A percentile compares a stretch with the other conserved stretches of the same genome.
Conservation (phyloP, 2,797 vertebrate species). For the Florisuga fusca region DNA sequence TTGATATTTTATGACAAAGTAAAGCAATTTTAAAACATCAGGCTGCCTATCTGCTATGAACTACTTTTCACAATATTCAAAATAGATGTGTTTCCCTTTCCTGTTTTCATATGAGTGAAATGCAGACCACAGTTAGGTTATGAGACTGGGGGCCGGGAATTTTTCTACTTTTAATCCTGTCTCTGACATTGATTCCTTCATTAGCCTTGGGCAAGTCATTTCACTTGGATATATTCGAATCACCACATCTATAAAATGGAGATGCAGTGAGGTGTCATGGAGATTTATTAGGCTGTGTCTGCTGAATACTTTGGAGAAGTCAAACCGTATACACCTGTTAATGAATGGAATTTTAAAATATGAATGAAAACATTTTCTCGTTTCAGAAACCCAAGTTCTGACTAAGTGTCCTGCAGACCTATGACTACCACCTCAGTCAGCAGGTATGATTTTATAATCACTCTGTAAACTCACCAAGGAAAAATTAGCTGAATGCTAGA, state of each 20-base stretch:
- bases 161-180: slow-evolving; percentile 73
- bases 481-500: slow-evolving; percentile 24
- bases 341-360: slow-evolving; percentile 70
- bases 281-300: slow-evolving; percentile 72
- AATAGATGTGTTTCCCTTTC: slow-evolving; percentile 65
- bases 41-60: slow-evolving; percentile 55
- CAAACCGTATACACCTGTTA: slow-evolving; percentile 67
- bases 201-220: slow-evolving; percentile 76
- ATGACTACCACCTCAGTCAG: slow-evolving; percentile 13
- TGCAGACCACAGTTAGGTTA: slow-evolving; percentile 61
- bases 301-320: slow-evolving; percentile 67
- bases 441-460: neutral
- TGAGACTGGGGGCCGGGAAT: slow-evolving; percentile 68
- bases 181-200: slow-evolving; percentile 74
- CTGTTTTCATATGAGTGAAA: slow-evolving; percentile 60
- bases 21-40: slow-evolving; percentile 63
- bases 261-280: slow-evolving; percentile 71
- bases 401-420: slow-evolving; percentile 59
- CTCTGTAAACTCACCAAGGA: slow-evolving; percentile 16
- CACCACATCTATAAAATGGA: slow-evolving; percentile 72
- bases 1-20: slow-evolving; percentile 62
- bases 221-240: slow-evolving; percentile 73
- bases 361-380: slow-evolving; percentile 56
- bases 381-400: slow-evolving; percentile 57
- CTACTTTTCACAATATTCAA: slow-evolving; percentile 66